Percentiles rank a stretch among this genome's conserved stretches.
Conservation (phyloP, 2,888 invertebrate genomes). For the Orthonevra nobilis region DNA sequence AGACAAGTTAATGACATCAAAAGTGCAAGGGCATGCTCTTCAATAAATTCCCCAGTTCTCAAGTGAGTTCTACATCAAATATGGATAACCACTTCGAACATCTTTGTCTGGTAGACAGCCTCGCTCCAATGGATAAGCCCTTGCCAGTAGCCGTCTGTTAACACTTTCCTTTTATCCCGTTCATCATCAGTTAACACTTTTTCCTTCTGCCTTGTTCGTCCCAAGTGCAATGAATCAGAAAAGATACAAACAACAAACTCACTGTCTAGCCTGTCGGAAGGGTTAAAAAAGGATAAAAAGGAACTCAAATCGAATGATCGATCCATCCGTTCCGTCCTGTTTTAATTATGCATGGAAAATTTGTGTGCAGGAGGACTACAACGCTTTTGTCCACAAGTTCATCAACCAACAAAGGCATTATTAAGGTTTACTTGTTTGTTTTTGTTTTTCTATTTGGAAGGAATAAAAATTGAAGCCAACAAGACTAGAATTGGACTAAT, state of each 20-base stretch:
- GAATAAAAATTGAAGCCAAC: too few species aligned
- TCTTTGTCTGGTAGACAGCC: conserved; percentile 13
- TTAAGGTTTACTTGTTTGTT: conserved; percentile 21
- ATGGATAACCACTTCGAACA: conserved; percentile 7
- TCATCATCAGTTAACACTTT: conserved; percentile 30
- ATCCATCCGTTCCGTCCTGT: conserved; percentile 11
- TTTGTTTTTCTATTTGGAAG: not conserved
- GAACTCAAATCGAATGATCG: conserved; percentile 9
- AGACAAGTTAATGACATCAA: conserved; percentile 39
- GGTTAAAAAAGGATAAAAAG: conserved; percentile 17
- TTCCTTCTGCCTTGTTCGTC: not conserved
- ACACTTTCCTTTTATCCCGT: conserved; percentile 7
- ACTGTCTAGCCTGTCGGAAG: not conserved
- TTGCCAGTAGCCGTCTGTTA: too few species aligned
- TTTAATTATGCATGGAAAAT: conserved; percentile 22
- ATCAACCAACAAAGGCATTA: conserved; percentile 58
- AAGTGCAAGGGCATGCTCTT: conserved; percentile 42
- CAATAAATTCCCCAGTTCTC: conserved; percentile 28
- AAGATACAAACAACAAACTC: conserved; percentile 2
- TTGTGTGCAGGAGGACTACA: conserved; percentile 12
- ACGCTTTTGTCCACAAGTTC: too few species aligned
- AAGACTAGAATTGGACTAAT: too few species aligned
- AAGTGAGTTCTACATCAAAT: conserved; percentile 23
- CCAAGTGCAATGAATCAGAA: conserved; percentile 29
- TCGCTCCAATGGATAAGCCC: too few species aligned